phyloP scores from a whole-genome alignment of 1,140 invertebrate species.

The Teleogryllus occipitalis region DNA sequence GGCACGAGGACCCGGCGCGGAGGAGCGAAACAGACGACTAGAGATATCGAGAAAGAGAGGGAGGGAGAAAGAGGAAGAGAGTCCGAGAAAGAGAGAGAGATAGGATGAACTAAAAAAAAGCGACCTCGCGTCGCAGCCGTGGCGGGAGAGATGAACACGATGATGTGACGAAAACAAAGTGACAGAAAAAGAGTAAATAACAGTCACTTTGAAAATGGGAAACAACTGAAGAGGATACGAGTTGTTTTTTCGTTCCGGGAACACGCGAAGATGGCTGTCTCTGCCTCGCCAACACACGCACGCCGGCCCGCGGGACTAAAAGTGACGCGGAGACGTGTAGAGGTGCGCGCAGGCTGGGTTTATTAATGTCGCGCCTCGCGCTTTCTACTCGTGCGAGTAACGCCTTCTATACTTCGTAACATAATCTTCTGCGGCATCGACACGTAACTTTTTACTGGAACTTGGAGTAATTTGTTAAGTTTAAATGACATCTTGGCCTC shows the following conservation, averaged over 20 bases:
- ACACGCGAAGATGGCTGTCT: neutral
- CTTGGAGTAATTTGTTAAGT: too few relatives aligned
- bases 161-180: constrained; percentile 4
- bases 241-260: neutral
- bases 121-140: neutral
- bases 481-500: too few relatives aligned
- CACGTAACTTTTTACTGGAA: too few relatives aligned
- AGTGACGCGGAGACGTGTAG: too few relatives aligned
- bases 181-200: constrained; percentile 1
- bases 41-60: neutral
- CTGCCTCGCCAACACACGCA: neutral
- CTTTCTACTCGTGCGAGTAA: neutral
- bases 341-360: neutral
- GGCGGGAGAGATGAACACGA: neutral
- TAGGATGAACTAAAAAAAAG: neutral
- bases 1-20: neutral
- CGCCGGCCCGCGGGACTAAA: too few relatives aligned
- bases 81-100: too few relatives aligned
- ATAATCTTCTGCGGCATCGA: too few relatives aligned
- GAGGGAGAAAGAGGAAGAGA: neutral
- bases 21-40: neutral
- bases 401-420: too few relatives aligned
- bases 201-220: neutral
- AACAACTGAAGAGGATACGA: neutral
- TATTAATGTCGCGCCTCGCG: neutral